Base-by-base conservation (phyloP, 2,113 vertebrate species). In the Ailuropoda melanoleuca region DNA sequence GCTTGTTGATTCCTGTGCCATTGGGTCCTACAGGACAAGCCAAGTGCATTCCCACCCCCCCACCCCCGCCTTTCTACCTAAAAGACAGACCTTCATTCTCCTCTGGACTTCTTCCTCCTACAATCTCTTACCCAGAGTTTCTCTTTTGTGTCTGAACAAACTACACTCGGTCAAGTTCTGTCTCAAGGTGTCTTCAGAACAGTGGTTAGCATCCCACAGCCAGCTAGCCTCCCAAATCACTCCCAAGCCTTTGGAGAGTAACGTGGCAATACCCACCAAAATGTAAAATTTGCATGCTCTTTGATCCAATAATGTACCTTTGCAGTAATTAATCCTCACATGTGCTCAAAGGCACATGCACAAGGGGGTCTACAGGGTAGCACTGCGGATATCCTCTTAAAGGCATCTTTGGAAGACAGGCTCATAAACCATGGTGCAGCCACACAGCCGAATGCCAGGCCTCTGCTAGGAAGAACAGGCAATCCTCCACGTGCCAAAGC, bases 1-100 rank as follows among this genome's bases (percentile, higher is more conserved):
- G 14, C 64, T 58, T 50, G 29, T 75, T 56, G 82, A 50, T 37
- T 83, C 39, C 56, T 75, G 74, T 8, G 6, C 43, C n/a, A 39
- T n/a, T 56, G 15, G 1, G n/a, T 75, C 39, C 29, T 39, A 26
- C 7, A 50, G 29, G 19, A 34, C 23, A 86, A 64, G 15, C 3
- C 72, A 83, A 58, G 1, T 0, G 15, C 5, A 1, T 4, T 43
- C 43, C 43, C 24, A 46, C 6, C 4, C 1, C 12, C 43, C 4
- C 37, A 43, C 1, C 14, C 31, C 12, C 0, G 13, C 62, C 31
- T 31, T 90, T 89, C 26, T 34, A 2, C 31, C 23, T 88, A 24
- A 77, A 17, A 82, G 43, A 37, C 14, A 50, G 14, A 75, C 24
- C 19, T 7, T 78, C 50, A n/a, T 58, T 34, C 4, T 55, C 21